Conservation (phyloP, 2,113 vertebrate genomes). For the Nannospalax galili region DNA sequence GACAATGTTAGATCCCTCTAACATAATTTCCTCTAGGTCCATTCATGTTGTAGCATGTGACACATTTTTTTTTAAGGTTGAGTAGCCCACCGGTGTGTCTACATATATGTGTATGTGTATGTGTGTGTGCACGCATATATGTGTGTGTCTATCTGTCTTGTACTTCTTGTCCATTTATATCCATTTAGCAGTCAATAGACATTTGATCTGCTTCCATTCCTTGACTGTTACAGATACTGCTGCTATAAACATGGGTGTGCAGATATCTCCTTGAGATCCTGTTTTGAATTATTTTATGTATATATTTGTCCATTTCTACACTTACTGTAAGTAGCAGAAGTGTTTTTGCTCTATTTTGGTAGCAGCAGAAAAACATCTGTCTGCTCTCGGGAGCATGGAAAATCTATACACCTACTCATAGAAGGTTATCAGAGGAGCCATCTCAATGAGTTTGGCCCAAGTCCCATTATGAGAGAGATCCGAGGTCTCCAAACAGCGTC, state of each 20-base stretch:
- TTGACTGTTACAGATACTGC: background rate
- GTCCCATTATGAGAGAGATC: background rate
- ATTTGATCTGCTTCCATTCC: background rate
- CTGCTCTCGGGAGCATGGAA: background rate
- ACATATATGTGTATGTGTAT: too few species aligned
- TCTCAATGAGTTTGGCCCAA: background rate
- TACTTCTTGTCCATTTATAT: background rate
- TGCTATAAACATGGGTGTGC: background rate
- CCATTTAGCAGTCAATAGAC: background rate
- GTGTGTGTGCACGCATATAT: too few species aligned
- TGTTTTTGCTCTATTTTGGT: background rate
- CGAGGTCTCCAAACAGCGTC: slow-evolving; percentile 21
- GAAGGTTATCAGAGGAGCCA: background rate
- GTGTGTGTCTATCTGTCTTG: too few species aligned
- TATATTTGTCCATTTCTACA: background rate
- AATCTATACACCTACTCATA: background rate
- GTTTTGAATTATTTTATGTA: background rate
- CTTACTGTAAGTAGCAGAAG: background rate
- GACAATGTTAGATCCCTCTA: background rate
- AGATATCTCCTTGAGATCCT: background rate
- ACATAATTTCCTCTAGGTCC: background rate
- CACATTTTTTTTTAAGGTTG: background rate
- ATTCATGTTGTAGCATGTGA: background rate
- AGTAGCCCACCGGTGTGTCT: too few species aligned
- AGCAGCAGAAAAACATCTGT: background rate